Evolutionary conservation across 2,888 invertebrate species (phyloP).

Genomic region (Coremacera marginata): DNA sequence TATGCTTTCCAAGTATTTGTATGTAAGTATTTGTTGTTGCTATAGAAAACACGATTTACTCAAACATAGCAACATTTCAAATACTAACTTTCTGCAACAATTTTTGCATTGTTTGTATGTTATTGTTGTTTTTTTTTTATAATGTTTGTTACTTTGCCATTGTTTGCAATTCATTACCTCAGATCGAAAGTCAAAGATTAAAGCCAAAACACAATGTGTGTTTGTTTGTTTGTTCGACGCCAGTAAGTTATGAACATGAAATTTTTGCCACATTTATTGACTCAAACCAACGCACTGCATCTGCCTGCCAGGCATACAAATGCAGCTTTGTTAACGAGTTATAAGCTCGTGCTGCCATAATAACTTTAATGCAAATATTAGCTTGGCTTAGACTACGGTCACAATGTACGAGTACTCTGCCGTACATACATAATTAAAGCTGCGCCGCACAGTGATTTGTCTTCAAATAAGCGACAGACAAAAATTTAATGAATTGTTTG

Average conservation of each 20-base stretch:
- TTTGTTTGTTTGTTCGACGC: neutral
- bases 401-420: too few relatives aligned
- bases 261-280: neutral
- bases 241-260: slow-evolving; percentile 19
- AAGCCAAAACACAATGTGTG: slow-evolving; percentile 5
- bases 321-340: slow-evolving; percentile 13
- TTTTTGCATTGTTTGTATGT: too few relatives aligned
- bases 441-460: neutral
- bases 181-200: slow-evolving; percentile 28
- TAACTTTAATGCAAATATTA: slow-evolving; percentile 11
- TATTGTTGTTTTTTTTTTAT: too few relatives aligned
- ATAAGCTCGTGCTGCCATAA: slow-evolving; percentile 14
- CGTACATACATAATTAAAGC: neutral
- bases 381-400: neutral
- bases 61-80: too few relatives aligned
- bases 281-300: neutral
- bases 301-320: neutral
- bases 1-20: too few relatives aligned
- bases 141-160: neutral
- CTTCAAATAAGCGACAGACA: too few relatives aligned
- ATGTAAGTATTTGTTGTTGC: too few relatives aligned
- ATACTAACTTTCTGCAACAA: too few relatives aligned
- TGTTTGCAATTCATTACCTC: slow-evolving; percentile 21
- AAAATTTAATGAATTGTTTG: too few relatives aligned
- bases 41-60: too few relatives aligned